Conservation (phyloP, 1,140 invertebrate species). For the Macrobrachium nipponense region DNA sequence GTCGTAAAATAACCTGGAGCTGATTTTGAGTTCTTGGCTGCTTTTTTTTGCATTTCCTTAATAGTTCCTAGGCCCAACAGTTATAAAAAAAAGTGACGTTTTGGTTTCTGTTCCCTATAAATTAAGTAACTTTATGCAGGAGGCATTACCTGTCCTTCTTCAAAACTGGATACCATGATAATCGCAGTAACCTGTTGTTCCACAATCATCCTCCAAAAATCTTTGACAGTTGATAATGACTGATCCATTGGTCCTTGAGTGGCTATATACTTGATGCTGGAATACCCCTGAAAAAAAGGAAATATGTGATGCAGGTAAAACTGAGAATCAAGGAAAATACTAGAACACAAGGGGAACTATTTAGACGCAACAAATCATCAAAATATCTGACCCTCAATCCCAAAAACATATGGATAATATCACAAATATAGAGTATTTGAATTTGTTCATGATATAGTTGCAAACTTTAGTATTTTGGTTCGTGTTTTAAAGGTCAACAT, state of each 20-base stretch:
- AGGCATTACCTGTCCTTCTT: conserved; percentile 39
- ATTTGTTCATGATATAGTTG: neutral
- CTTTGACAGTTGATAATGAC: conserved; percentile 21
- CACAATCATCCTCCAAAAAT: conserved; percentile 48
- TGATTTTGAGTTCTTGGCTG: too few species aligned
- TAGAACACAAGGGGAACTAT: too few species aligned
- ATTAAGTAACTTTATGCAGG: neutral
- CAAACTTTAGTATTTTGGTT: neutral
- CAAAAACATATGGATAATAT: too few species aligned
- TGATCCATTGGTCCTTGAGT: conserved; percentile 43
- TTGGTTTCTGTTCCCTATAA: neutral
- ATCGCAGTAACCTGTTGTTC: conserved; percentile 35
- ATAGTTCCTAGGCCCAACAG: too few species aligned
- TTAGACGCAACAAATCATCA: too few species aligned
- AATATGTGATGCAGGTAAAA: neutral
- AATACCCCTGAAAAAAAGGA: conserved; percentile 19
- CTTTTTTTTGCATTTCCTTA: neutral
- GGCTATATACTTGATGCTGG: conserved; percentile 39
- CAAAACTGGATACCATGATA: conserved; percentile 39
- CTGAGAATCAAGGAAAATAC: neutral
- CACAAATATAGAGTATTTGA: too few species aligned
- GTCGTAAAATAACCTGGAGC: too few species aligned
- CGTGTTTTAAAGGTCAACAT: neutral
- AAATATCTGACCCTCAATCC: too few species aligned
- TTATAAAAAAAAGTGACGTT: too few species aligned